phyloP scores from a whole-genome alignment of 2,888 invertebrate genomes.

The Netelia fuscicornis region DNA sequence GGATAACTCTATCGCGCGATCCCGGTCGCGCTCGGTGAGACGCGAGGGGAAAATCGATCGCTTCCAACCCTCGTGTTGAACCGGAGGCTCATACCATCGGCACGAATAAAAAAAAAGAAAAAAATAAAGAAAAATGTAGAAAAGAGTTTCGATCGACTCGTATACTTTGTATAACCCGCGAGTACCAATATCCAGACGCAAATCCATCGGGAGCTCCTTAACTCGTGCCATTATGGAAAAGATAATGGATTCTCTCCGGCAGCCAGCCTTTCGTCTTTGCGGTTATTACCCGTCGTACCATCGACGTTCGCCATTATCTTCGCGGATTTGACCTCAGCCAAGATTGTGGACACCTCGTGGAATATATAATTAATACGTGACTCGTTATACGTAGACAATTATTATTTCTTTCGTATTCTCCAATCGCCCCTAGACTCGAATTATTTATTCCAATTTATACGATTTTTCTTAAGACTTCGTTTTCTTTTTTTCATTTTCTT shows the following conservation, averaged over 20 bases:
- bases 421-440: too few species aligned
- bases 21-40: background rate
- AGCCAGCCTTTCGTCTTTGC: background rate
- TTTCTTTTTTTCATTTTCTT: background rate
- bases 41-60: slow-evolving; percentile 3
- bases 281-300: slow-evolving; percentile 11
- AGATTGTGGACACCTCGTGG: slow-evolving; percentile 12
- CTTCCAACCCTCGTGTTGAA: background rate
- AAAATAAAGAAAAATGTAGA: background rate
- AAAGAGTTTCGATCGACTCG: slow-evolving; percentile 14
- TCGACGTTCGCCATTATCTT: slow-evolving; percentile 29
- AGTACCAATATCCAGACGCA: slow-evolving; percentile 37
- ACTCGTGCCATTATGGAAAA: slow-evolving; percentile 33
- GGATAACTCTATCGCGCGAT: background rate
- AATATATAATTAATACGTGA: slow-evolving; percentile 27
- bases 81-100: slow-evolving; percentile 4
- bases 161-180: slow-evolving; percentile 5
- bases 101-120: background rate
- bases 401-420: background rate
- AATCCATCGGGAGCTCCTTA: slow-evolving; percentile 27
- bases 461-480: background rate
- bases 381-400: background rate
- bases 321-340: slow-evolving; percentile 10
- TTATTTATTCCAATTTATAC: background rate
- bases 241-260: slow-evolving; percentile 34